A percentile compares a stretch with the other conserved stretches of the same genome.
Evolutionary conservation across 2,888 invertebrate species (phyloP).

Genomic region (Drosophila quinaria): DNA sequence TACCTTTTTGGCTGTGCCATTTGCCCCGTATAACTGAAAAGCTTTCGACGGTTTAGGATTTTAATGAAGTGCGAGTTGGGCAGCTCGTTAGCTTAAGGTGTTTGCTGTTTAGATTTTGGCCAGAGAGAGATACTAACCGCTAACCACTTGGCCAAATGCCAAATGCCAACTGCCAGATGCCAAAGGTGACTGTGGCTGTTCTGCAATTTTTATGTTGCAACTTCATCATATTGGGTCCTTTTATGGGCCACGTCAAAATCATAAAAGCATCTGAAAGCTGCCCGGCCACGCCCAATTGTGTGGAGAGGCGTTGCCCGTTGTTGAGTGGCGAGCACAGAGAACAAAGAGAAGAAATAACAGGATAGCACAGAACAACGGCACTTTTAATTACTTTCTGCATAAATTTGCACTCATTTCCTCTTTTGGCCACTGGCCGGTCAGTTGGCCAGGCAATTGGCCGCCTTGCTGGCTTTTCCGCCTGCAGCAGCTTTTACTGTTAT

Average conservation of each 20-base stretch:
- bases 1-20: slow-evolving; percentile 41
- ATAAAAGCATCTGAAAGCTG: slow-evolving; percentile 57
- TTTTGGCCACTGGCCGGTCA: slow-evolving; percentile 10
- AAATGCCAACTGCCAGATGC: slow-evolving; percentile 43
- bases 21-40: not conserved
- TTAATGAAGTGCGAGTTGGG: slow-evolving; percentile 14
- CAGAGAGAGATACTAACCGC: not conserved
- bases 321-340: slow-evolving; percentile 8
- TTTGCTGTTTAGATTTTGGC: slow-evolving; percentile 44
- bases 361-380: slow-evolving; percentile 50
- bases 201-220: slow-evolving; percentile 70
- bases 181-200: slow-evolving; percentile 36
- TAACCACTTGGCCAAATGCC: slow-evolving; percentile 37
- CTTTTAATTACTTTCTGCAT: slow-evolving; percentile 78
- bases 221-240: slow-evolving; percentile 72
- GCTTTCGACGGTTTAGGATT: slow-evolving; percentile 12
- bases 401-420: slow-evolving; percentile 73
- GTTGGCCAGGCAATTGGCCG: slow-evolving; percentile 20
- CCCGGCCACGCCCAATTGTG: slow-evolving; percentile 32
- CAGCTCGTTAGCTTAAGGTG: slow-evolving; percentile 59
- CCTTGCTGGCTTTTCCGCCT: slow-evolving; percentile 17
- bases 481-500: slow-evolving; percentile 31
- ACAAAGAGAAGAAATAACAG: slow-evolving; percentile 43
- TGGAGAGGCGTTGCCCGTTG: slow-evolving; percentile 3
- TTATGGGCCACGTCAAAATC: slow-evolving; percentile 57